These are phyloP conservation scores for Pardosa pseudoannulata DNA, from an alignment of 2,888 invertebrate species.

Conservation along the genomic window DNA sequence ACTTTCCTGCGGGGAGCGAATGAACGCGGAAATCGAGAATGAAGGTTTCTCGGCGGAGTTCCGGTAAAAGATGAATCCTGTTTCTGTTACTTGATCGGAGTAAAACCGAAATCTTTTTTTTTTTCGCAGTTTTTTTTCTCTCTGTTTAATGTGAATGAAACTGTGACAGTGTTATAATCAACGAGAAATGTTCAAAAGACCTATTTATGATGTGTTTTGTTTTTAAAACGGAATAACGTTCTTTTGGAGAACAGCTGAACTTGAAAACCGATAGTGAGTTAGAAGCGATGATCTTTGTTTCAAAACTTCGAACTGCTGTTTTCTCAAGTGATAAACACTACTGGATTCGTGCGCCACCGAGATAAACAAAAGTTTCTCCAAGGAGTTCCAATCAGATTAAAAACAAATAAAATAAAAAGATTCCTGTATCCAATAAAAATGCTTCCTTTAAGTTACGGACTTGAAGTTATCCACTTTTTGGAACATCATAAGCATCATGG, in stretches of 20 bases:
- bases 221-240: background rate
- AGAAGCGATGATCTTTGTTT: constrained; percentile 47
- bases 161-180: background rate
- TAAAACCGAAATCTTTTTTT: background rate
- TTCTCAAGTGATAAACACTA: constrained; percentile 34
- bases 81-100: background rate
- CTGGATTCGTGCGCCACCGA: constrained; percentile 50
- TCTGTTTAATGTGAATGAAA: background rate
- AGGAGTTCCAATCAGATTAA: background rate
- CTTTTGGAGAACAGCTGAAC: background rate
- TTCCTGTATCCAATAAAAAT: constrained; percentile 22
- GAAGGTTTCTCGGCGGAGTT: background rate
- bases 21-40: constrained; percentile 27
- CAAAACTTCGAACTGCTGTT: constrained; percentile 8
- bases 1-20: background rate
- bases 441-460: constrained; percentile 69
- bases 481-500: constrained; percentile 64
- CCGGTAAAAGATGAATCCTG: constrained; percentile 1
- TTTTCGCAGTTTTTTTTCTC: background rate
- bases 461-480: constrained; percentile 69
- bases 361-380: constrained; percentile 13
- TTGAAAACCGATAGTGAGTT: background rate
- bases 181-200: background rate
- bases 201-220: background rate
- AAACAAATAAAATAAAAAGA: too few species aligned